phyloP scores from a whole-genome alignment of 2,888 invertebrate species.

The Empis livida region DNA sequence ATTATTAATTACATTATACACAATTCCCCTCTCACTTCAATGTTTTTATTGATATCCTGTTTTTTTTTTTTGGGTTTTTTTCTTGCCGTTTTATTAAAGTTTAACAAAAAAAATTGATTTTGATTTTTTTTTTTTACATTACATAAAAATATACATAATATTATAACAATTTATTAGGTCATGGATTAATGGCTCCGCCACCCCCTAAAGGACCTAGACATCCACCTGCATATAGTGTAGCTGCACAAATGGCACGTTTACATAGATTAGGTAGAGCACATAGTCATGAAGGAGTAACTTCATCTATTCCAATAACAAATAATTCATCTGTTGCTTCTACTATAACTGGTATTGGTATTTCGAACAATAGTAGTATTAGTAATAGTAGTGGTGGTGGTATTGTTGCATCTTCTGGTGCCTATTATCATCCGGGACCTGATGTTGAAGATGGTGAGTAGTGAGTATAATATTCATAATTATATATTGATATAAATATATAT shows the following conservation, averaged over 20 bases:
- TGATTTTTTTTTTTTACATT: neutral
- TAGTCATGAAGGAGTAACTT: constrained; percentile 73
- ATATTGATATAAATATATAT: no score
- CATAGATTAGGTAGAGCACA: constrained; percentile 72
- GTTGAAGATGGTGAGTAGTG: neutral
- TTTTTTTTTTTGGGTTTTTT: no score
- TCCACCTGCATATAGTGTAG: constrained; percentile 72
- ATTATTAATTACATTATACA: no score
- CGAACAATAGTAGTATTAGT: neutral
- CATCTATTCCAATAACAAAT: neutral
- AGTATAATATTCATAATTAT: no score
- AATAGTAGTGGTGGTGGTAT: neutral
- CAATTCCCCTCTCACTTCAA: no score
- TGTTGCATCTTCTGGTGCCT: neutral
- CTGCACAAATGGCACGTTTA: constrained; percentile 73
- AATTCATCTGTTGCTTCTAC: neutral
- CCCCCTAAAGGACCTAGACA: constrained; percentile 32
- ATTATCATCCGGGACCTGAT: neutral
- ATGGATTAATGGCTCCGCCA: constrained; percentile 13
- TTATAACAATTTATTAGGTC: no score
- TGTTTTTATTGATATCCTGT: no score
- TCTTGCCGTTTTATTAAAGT: no score
- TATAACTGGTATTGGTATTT: neutral
- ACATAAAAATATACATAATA: no score
- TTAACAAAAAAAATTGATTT: no score